Evolutionary conservation across 2,888 invertebrate species (phyloP), one percentile per base, ranked within the genome.

Genomic region (Cyaniris semiargus): DNA sequence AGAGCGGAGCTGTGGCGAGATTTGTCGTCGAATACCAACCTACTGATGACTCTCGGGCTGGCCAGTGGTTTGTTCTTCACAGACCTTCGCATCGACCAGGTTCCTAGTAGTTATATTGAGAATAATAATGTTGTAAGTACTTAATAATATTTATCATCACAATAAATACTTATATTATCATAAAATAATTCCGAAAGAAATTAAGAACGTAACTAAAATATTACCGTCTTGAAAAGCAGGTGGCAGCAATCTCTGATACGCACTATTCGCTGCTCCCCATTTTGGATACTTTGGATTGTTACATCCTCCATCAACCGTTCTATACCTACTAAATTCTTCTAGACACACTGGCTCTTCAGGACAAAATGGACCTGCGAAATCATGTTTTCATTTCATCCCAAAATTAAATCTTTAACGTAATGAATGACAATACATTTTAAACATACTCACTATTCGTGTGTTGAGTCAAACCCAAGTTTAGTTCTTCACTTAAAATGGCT

Each of bases 231-330:
- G 66, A 31, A 66, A 66, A 66, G 95, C 95, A 0, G 96, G 96
- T 0, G 96, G 96, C 34, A 96, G 86, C 0, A 97, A 87, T 80
- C 96, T 94, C 80, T 96, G 95, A 85, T 95, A 96, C 1, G 95
- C 95, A 27, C 96, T 95, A 75, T 95, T 91, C 10, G 95, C 94
- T 23, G 95, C 94, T 3, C 98, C 98, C 96, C 97, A 97, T 18
- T 95, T 94, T 0, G 96, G 94, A 79, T 95, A 90, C 7, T 94
- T 87, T 1, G 95, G 87, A 89, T 98, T 98, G 88, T 98, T 98
- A 87, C 98, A 98, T 15, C 96, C 95, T 0, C 98, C 98, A 84
- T 97, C 97, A 27, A 96, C 89, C 1, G 95, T 95, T 77, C 98
- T 94, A 88, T 96, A 97, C 77, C 94, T 95, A 15, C 85, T 87